Base-by-base conservation (phyloP, 2,797 vertebrate genomes). In the Australoheros facetus region DNA sequence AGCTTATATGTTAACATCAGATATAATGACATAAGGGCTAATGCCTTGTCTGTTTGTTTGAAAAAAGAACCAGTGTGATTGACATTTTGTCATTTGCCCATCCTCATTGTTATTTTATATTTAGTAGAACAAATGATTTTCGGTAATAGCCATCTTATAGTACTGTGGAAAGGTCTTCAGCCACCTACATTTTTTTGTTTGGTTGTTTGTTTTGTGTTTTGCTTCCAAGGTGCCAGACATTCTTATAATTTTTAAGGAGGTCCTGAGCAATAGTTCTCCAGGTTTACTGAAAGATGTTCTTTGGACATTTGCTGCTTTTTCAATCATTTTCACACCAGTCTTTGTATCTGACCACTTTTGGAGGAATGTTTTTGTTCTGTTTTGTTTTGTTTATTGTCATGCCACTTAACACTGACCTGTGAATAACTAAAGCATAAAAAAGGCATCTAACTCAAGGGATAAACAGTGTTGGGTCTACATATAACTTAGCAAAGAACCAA, bases 1-100 rank as follows among this genome's bases (percentile, higher is more conserved):
- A 2, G 13, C 39, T 71, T 71, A 85, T 72, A 79, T 3, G 17
- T 75, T 81, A 73, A 64, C 57, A 37, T 80, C 30, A 70, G n/a
- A 6, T 76, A 73, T 26, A 79, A 58, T 54, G 56, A 78, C 66
- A 73, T 32, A 30, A 70, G 12, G 17, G 12, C 51, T 56, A 21
- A 48, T 10, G 11, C 21, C 62, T 62, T 66, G 45, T 73, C 26
- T 32, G 23, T 21, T 59, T 56, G 17, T 73, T 58, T 64, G 11
- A 12, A 66, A 32, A 56, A 48, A 71, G 14, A 37, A 42, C 5
- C 55, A 9, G 16, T n/a, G 14, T 1, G 21, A 16, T 7, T 48
- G 3, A 13, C 7, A 57, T 69, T 12, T n/a, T 12, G 4, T 62
- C n/a, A 64, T 28, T 21, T 51, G 19, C 14, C 45, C 26, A 57